Percentiles rank a stretch among this genome's conserved stretches.
These are phyloP conservation scores for Ichneumoninae sp. DNA, from an alignment of 2,888 invertebrate genomes.

Conservation along the genomic window DNA sequence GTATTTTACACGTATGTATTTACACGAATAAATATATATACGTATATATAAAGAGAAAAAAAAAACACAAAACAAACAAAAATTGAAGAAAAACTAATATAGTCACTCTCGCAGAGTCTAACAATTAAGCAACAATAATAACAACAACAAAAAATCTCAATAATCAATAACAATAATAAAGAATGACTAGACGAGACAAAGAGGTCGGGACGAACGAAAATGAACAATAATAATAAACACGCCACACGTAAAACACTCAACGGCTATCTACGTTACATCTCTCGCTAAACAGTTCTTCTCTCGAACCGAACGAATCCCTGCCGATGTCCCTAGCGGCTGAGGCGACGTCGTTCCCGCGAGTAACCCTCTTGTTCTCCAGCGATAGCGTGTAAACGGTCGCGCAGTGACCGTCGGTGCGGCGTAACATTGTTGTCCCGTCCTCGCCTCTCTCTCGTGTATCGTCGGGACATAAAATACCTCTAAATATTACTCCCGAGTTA, in stretches of 20 bases:
- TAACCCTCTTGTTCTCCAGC: constrained; percentile 42
- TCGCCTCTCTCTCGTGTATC: constrained; percentile 5
- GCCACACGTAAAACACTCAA: constrained; percentile 63
- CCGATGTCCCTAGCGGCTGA: constrained; percentile 24
- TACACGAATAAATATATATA: background rate
- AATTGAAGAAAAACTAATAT: background rate
- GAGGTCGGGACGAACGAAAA: constrained; percentile 14
- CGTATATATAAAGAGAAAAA: background rate
- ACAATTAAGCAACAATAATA: constrained; percentile 27
- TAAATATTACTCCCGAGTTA: no score
- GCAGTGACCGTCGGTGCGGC: constrained; percentile 39
- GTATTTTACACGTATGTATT: constrained; percentile 7
- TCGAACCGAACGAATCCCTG: constrained; percentile 68
- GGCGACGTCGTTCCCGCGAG: constrained; percentile 30
- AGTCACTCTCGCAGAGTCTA: background rate
- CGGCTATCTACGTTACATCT: constrained; percentile 71
- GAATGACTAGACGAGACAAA: background rate
- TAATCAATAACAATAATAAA: constrained; percentile 1
- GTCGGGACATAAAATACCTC: background rate
- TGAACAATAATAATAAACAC: constrained; percentile 15
- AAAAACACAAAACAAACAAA: background rate
- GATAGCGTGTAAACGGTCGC: constrained; percentile 40
- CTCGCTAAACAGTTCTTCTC: constrained; percentile 69
- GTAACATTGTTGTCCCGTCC: constrained; percentile 56
- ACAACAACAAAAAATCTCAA: background rate